Evolutionary conservation across 2,888 invertebrate genomes (phyloP).

Genomic region (Lamellibrachia satsuma): DNA sequence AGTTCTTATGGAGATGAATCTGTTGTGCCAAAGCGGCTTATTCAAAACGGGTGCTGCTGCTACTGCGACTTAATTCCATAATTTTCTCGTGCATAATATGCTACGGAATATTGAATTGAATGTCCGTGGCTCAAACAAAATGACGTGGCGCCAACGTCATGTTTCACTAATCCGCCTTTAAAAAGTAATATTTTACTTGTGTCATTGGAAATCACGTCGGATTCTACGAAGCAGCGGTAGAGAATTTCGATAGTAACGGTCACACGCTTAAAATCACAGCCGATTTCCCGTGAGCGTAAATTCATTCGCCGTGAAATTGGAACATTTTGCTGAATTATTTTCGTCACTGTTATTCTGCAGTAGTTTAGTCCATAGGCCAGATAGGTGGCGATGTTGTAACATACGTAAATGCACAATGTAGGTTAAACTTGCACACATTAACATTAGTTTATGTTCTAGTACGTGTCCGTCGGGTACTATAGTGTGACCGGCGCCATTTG

Average conservation of each 20-base stretch:
- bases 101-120: neutral
- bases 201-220: neutral
- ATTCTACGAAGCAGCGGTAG: neutral
- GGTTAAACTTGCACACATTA: neutral
- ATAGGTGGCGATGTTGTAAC: neutral
- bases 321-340: neutral
- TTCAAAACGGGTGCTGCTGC: neutral
- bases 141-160: neutral
- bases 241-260: neutral
- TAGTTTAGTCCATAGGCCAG: neutral
- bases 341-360: neutral
- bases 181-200: neutral
- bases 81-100: neutral
- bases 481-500: neutral
- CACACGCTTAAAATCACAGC: neutral
- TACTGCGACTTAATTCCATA: neutral
- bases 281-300: neutral
- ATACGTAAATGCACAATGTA: neutral
- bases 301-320: neutral
- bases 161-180: neutral
- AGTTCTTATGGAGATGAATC: neutral
- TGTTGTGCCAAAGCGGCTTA: slow-evolving; percentile 3
- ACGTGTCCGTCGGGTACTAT: neutral
- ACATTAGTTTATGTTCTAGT: neutral
- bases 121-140: neutral